Base-by-base conservation (phyloP, 64 coral and sea anemone species). In the Cladopsammia gracilis region DNA sequence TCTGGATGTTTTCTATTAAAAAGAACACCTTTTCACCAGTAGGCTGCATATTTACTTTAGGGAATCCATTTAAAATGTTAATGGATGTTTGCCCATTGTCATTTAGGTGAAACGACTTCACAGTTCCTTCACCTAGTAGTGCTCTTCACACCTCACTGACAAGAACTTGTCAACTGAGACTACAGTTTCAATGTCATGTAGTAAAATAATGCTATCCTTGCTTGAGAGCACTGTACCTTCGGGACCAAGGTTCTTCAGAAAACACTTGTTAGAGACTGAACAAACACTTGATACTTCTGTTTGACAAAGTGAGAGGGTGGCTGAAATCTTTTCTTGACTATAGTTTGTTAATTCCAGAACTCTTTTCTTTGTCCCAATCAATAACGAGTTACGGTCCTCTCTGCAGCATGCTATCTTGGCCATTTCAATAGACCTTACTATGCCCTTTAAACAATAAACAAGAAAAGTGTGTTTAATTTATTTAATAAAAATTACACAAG, bases 401-500 rank as follows among this genome's bases (percentile, higher is more conserved):
- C 60, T 57, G 58, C 42, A 64, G 73, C 87, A 89, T 46, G 46
- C 48, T 24, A 64, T 13, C 34, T 58, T 89, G 66, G 87, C 87
- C 54, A 89, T 77, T 47, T 89, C 87, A 77, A 89, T 73, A 76
- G 87, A 89, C 53, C 87, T 77, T 34, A 89, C 87, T 1, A 78
- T 67, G 46, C 73, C 73, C 73, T 78, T 45, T 49, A 73, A 75
- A 16, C 19, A 79, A 25, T 15, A 12, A 6, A 79, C 4, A 88
- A 20, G 24, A 58, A 61, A 73, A 71, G 20, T 43, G 19, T 65
- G 62, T 85, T 66, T 64, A 64, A 22, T 46, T 81, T 52, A 52
- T 78, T 78, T 58, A 81, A 25, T 59, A 48, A 81, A 81, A 81
- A 81, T 52, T n/a, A 15, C n/a, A 20, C 25, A 81, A 34, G 61